These are phyloP conservation scores for Netelia melanura DNA, from an alignment of 2,888 invertebrate species.

Conservation along the genomic window DNA sequence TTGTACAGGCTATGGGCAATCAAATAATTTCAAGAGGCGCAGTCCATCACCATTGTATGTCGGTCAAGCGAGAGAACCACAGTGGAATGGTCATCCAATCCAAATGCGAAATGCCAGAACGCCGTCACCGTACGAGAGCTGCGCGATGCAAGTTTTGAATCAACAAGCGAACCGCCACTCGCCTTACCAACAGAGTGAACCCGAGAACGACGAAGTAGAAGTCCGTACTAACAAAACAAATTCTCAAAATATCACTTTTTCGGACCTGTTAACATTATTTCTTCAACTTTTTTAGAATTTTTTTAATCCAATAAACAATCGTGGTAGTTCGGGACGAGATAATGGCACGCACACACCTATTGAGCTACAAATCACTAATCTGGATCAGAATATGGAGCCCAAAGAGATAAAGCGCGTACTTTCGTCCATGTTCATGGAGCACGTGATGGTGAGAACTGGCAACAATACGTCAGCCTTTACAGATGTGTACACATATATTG, in stretches of 20 bases:
- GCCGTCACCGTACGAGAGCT: constrained; percentile 82
- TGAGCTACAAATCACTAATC: constrained; percentile 89
- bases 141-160: constrained; percentile 72
- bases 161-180: constrained; percentile 77
- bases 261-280: not conserved
- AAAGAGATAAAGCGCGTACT: constrained; percentile 89
- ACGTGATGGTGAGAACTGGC: constrained; percentile 86
- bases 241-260: not conserved
- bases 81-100: constrained; percentile 79
- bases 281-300: constrained; percentile 77
- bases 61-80: constrained; percentile 74
- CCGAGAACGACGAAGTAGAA: constrained; percentile 83
- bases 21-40: constrained; percentile 78
- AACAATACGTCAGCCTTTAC: not conserved
- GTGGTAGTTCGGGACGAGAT: constrained; percentile 72
- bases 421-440: constrained; percentile 88
- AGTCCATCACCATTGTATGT: constrained; percentile 81
- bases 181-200: constrained; percentile 79
- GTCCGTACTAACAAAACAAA: constrained; percentile 69
- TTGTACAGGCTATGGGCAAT: constrained; percentile 73
- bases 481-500: not conserved
- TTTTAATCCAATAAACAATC: constrained; percentile 82
- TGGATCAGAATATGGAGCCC: constrained; percentile 89
- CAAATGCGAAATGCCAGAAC: constrained; percentile 78
- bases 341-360: constrained; percentile 83